A percentile compares a stretch with the other conserved stretches of the same genome.
Evolutionary conservation across 2,113 vertebrate species (phyloP).

Genomic region (Fukomys damarensis): DNA sequence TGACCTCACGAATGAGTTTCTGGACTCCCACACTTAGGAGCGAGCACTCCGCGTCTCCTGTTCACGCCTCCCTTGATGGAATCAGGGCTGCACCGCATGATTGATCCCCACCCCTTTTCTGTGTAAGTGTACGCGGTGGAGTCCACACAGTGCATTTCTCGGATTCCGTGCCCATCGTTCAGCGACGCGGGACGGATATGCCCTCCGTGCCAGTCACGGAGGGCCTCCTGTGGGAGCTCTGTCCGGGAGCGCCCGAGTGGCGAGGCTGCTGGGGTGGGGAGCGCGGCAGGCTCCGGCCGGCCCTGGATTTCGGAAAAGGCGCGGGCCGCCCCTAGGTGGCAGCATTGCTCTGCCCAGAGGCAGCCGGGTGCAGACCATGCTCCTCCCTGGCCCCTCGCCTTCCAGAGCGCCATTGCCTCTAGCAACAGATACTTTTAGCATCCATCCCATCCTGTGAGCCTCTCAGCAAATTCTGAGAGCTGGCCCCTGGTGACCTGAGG

Average conservation of each 20-base stretch:
- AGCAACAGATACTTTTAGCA: neutral
- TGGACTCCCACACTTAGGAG: no score
- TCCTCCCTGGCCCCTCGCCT: accelerated
- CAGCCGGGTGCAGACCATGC: accelerated
- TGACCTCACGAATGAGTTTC: neutral
- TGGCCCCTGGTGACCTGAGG: no score
- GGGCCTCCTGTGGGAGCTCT: neutral
- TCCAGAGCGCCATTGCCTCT: no score
- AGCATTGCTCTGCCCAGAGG: constrained; percentile 58
- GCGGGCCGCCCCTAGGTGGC: neutral
- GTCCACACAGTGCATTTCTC: neutral
- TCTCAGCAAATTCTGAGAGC: neutral
- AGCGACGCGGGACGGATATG: neutral
- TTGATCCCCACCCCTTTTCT: no score
- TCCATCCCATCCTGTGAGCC: accelerated
- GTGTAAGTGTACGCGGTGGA: no score
- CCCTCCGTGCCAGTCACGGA: neutral
- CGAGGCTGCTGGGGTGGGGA: no score
- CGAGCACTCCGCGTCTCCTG: neutral
- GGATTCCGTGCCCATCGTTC: neutral
- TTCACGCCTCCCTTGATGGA: no score
- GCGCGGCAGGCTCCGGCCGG: neutral
- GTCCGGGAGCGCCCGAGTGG: no score
- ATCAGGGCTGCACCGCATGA: no score
- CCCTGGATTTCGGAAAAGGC: accelerated